phyloP scores from a whole-genome alignment of 92 coral and sea anemone species.

The Metridium senile region DNA sequence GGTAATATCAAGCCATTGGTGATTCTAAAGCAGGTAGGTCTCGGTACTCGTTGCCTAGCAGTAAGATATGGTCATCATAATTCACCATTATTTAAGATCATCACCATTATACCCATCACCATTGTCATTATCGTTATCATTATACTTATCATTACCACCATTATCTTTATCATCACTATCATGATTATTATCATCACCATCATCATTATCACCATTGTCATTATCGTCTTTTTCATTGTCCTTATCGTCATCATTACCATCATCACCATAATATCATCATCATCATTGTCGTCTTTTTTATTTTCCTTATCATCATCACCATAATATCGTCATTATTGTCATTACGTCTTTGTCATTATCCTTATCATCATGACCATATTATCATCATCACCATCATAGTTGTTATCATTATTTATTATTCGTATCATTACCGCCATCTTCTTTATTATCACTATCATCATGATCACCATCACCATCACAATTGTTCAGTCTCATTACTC shows the following conservation, averaged over 20 bases:
- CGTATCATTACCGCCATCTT: not conserved
- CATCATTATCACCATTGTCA: not conserved
- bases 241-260: not conserved
- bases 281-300: not conserved
- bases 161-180: too few relatives aligned
- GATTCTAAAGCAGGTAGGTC: slow-evolving; percentile 58
- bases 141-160: too few relatives aligned
- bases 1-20: slow-evolving; percentile 53
- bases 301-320: not conserved
- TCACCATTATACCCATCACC: too few relatives aligned
- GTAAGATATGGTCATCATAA: too few relatives aligned
- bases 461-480: too few relatives aligned
- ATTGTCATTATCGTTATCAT: too few relatives aligned
- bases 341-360: not conserved
- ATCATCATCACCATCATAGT: not conserved
- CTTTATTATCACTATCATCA: not conserved
- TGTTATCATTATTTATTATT: too few relatives aligned
- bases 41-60: too few relatives aligned
- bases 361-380: not conserved
- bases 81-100: too few relatives aligned
- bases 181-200: not conserved
- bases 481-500: too few relatives aligned
- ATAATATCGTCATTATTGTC: not conserved
- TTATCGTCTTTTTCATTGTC: not conserved
- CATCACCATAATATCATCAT: not conserved